Conservation (phyloP, 2,888 invertebrate species). For the Chloroclystis v-ata region DNA sequence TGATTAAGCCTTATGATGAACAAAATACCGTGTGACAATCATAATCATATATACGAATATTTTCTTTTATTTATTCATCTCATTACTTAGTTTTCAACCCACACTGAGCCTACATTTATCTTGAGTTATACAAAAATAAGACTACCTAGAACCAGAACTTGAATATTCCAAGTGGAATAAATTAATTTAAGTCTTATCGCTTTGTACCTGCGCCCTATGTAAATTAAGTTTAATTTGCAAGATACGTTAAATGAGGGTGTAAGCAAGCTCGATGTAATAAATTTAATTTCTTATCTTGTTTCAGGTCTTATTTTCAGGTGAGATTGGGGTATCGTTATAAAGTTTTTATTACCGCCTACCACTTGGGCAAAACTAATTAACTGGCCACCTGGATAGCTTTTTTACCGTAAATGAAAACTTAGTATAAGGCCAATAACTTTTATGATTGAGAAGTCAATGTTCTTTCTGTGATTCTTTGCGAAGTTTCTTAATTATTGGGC, state of each 20-base stretch:
- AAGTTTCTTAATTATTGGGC: too few species aligned
- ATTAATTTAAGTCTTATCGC: too few species aligned
- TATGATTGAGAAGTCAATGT: not conserved
- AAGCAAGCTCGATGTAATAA: not conserved
- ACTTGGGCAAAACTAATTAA: not conserved
- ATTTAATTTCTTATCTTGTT: constrained; percentile 6
- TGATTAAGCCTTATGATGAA: too few species aligned
- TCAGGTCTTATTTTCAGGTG: constrained; percentile 9
- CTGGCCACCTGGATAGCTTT: not conserved
- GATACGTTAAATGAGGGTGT: not conserved
- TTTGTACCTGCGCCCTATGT: not conserved
- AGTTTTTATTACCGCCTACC: constrained; percentile 4
- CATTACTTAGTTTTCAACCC: too few species aligned
- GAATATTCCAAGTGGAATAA: too few species aligned
- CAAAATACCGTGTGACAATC: too few species aligned
- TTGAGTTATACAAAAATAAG: too few species aligned
- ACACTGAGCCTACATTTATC: too few species aligned
- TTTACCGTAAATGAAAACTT: constrained; percentile 1
- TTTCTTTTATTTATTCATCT: too few species aligned
- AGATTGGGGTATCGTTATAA: constrained; percentile 9
- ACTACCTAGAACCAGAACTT: too few species aligned
- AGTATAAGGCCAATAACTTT: not conserved
- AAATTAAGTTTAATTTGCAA: constrained; percentile 1
- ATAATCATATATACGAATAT: too few species aligned
- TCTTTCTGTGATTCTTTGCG: too few species aligned